These are phyloP conservation scores for Apocrypta bakeri DNA, from an alignment of 1,140 invertebrate species.

Conservation along the genomic window DNA sequence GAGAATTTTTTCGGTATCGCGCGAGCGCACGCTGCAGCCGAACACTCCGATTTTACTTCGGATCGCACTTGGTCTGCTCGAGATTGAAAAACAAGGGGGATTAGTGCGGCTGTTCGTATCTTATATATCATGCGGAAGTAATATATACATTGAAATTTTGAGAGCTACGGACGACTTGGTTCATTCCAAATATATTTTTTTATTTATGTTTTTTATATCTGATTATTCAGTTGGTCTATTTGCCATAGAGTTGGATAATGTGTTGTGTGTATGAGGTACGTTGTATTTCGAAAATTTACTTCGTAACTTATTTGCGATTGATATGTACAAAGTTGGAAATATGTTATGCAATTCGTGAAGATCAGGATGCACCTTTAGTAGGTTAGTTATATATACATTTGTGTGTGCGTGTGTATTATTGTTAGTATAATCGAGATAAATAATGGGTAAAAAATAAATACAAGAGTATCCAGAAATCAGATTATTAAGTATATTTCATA, in stretches of 20 bases:
- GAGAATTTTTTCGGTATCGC: not conserved
- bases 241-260: too few species aligned
- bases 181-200: conserved; percentile 18
- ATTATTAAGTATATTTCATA: conserved; percentile 45
- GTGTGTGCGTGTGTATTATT: not conserved
- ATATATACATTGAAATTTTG: not conserved
- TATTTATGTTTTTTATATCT: not conserved
- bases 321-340: not conserved
- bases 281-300: too few species aligned
- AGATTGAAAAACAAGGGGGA: conserved; percentile 4
- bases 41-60: too few species aligned
- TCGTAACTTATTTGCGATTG: not conserved
- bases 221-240: too few species aligned
- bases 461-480: conserved; percentile 38
- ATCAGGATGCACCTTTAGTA: not conserved
- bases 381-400: not conserved
- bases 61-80: not conserved
- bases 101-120: not conserved
- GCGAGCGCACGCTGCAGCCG: too few species aligned
- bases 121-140: not conserved
- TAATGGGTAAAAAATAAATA: conserved; percentile 25
- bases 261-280: too few species aligned
- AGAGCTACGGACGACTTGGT: conserved; percentile 1
- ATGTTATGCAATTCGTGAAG: not conserved
- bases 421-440: too few species aligned